Conservation (phyloP, 2,113 vertebrate species). For the Austrofundulus limnaeus region DNA sequence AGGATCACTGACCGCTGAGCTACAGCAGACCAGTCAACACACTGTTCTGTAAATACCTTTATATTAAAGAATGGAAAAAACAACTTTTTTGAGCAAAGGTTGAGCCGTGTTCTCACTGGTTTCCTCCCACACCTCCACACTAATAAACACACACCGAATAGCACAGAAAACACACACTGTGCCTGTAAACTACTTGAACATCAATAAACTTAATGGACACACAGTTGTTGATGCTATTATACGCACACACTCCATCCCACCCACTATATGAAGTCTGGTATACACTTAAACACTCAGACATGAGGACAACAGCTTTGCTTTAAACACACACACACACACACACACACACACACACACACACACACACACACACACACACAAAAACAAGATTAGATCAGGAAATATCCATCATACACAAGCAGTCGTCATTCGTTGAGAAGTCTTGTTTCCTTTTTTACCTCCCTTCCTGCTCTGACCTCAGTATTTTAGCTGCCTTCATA, state of each 20-base stretch:
- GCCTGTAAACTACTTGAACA: conserved; percentile 23
- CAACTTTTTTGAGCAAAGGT: too few species aligned
- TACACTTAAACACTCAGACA: conserved; percentile 8
- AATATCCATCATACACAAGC: conserved; percentile 51
- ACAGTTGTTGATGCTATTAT: conserved; percentile 23
- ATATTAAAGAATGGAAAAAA: too few species aligned
- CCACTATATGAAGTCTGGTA: conserved; percentile 8
- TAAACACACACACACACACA: too few species aligned
- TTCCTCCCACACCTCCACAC: background rate
- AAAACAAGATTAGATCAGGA: conserved; percentile 28
- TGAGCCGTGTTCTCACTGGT: background rate
- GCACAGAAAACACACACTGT: background rate
- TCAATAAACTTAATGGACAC: conserved; percentile 29
- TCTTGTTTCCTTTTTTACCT: conserved; percentile 9
- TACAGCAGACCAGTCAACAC: too few species aligned
- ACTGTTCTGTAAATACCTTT: too few species aligned
- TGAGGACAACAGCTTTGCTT: conserved; percentile 13
- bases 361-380: conserved; percentile 16
- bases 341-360: conserved; percentile 28
- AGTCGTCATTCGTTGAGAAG: conserved; percentile 32
- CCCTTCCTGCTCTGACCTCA: conserved; percentile 54
- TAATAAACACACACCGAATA: conserved; percentile 6
- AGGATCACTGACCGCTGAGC: too few species aligned
- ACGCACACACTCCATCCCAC: background rate
- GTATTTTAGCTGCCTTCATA: conserved; percentile 33